phyloP scores from a whole-genome alignment of 2,113 vertebrate genomes.

The Seriola aureovittata region DNA sequence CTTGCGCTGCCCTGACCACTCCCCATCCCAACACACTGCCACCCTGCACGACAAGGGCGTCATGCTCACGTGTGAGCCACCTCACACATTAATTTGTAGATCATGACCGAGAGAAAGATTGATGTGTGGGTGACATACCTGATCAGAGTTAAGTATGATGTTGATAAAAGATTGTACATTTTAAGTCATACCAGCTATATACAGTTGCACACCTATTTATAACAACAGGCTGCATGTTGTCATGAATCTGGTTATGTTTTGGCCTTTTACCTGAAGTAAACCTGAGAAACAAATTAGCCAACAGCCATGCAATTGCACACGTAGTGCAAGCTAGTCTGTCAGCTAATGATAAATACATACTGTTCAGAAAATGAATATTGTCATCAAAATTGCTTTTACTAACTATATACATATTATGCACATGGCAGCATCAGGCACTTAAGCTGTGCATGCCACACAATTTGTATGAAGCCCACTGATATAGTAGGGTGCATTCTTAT shows the following conservation, averaged over 20 bases:
- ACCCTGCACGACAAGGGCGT: conserved; percentile 61
- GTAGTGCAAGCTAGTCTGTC: conserved; percentile 1
- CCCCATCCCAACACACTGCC: conserved; percentile 76
- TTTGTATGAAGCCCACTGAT: conserved; percentile 3
- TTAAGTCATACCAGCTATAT: conserved; percentile 15
- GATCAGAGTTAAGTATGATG: conserved; percentile 47
- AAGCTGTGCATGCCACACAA: neutral
- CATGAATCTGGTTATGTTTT: conserved; percentile 7
- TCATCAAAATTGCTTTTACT: conserved; percentile 5
- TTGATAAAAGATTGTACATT: conserved; percentile 29
- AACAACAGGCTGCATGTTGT: conserved; percentile 16
- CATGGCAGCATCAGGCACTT: conserved; percentile 2
- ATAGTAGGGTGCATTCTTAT: conserved; percentile 8
- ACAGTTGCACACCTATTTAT: conserved; percentile 15
- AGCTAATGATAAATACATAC: conserved; percentile 6
- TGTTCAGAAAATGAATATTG: neutral
- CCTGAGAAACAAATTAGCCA: conserved; percentile 18
- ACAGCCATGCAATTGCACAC: neutral
- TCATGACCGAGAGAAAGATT: conserved; percentile 36
- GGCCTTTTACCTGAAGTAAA: conserved; percentile 23
- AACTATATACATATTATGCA: neutral
- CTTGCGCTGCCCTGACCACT: conserved; percentile 74
- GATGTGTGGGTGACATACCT: conserved; percentile 47
- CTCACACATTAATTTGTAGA: conserved; percentile 35
- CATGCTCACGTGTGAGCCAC: conserved; percentile 41